phyloP scores from a whole-genome alignment of 2,888 invertebrate species.

The Tenthredo mesomela region DNA sequence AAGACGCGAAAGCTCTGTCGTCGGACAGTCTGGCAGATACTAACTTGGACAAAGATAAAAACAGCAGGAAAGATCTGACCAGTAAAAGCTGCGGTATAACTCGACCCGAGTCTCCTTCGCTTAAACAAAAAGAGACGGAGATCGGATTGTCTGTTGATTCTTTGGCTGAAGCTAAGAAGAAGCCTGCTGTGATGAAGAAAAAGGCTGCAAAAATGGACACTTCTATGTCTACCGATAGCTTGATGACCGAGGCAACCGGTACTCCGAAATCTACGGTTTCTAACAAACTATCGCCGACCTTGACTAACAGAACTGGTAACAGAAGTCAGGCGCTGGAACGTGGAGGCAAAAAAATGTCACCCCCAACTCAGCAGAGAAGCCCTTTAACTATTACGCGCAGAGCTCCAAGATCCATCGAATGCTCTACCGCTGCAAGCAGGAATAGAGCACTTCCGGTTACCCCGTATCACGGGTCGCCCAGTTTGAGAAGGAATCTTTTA shows the following conservation, averaged over 20 bases:
- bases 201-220: slow-evolving; percentile 72
- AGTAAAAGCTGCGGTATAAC: slow-evolving; percentile 76
- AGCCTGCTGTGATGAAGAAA: slow-evolving; percentile 61
- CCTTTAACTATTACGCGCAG: slow-evolving; percentile 65
- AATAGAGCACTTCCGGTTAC: slow-evolving; percentile 73
- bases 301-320: slow-evolving; percentile 62
- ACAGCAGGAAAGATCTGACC: slow-evolving; percentile 65
- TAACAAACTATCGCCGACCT: slow-evolving; percentile 73
- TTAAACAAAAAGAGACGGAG: slow-evolving; percentile 71
- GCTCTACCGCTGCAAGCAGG: slow-evolving; percentile 74
- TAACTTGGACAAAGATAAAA: slow-evolving; percentile 65
- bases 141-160: slow-evolving; percentile 74
- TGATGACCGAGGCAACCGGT: slow-evolving; percentile 71
- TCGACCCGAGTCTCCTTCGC: slow-evolving; percentile 75
- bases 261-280: slow-evolving; percentile 70
- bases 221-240: slow-evolving; percentile 77
- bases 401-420: slow-evolving; percentile 72
- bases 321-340: slow-evolving; percentile 67
- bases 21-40: slow-evolving; percentile 79
- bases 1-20: slow-evolving; percentile 77
- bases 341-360: slow-evolving; percentile 69
- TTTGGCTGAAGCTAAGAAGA: slow-evolving; percentile 67
- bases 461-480: slow-evolving; percentile 76
- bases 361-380: slow-evolving; percentile 70
- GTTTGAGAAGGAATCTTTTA: slow-evolving; percentile 79